Conservation (phyloP, 2,888 invertebrate genomes). For the Petrophora chlorosata region DNA sequence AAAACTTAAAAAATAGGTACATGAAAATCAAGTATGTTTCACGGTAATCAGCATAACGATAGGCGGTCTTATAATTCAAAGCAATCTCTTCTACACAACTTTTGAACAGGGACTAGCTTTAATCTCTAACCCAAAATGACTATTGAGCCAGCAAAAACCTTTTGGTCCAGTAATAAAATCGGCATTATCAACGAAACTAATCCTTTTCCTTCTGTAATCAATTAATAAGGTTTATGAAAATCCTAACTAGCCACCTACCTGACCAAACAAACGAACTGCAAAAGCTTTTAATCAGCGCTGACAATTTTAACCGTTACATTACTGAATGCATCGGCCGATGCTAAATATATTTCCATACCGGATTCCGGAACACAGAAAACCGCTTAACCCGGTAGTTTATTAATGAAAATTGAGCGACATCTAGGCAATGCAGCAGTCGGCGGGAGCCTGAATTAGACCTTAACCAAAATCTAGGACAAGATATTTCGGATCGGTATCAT, state of each 20-base stretch:
- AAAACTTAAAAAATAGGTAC: too few species aligned
- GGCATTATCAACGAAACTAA: too few species aligned
- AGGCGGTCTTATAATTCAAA: too few species aligned
- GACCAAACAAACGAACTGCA: background rate
- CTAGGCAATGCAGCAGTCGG: slow-evolving; percentile 57
- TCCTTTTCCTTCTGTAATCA: too few species aligned
- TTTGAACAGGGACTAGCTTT: too few species aligned
- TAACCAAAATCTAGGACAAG: slow-evolving; percentile 74
- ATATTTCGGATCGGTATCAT: slow-evolving; percentile 44
- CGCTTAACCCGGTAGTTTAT: slow-evolving; percentile 77
- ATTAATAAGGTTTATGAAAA: too few species aligned
- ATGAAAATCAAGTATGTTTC: too few species aligned
- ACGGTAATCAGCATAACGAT: too few species aligned
- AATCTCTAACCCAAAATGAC: too few species aligned
- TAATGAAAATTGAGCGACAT: slow-evolving; percentile 83
- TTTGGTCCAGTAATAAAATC: too few species aligned
- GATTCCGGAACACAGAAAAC: slow-evolving; percentile 71
- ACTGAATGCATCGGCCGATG: slow-evolving; percentile 16
- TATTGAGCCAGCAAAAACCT: too few species aligned
- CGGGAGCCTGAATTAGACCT: slow-evolving; percentile 62
- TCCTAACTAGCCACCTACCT: slow-evolving; percentile 8
- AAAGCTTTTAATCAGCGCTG: slow-evolving; percentile 22
- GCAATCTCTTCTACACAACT: too few species aligned
- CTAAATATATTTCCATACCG: slow-evolving; percentile 58
- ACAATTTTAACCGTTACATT: slow-evolving; percentile 21